These are phyloP conservation scores for Aythya baeri DNA, from an alignment of 2,113 vertebrate species.

Conservation along the genomic window DNA sequence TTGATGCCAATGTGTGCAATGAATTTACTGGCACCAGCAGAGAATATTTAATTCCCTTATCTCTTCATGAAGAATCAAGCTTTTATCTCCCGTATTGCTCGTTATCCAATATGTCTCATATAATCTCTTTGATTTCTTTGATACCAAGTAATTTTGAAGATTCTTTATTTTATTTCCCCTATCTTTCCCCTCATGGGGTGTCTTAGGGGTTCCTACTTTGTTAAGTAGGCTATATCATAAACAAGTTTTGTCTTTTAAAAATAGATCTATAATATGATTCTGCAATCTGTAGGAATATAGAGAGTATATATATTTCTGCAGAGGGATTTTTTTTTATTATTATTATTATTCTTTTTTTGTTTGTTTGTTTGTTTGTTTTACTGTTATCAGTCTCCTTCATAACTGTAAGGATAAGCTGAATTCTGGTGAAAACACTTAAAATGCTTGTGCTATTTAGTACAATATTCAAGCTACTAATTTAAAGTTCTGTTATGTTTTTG, in stretches of 20 bases:
- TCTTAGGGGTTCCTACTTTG: neutral
- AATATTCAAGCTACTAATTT: neutral
- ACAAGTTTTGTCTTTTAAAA: neutral
- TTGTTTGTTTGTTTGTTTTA: neutral
- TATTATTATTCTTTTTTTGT: neutral
- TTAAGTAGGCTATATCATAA: neutral
- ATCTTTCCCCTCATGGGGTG: neutral
- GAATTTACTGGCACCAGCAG: neutral
- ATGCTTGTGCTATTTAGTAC: neutral
- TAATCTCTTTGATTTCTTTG: neutral
- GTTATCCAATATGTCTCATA: neutral
- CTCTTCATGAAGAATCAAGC: neutral
- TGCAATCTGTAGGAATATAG: neutral
- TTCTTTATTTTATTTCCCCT: neutral
- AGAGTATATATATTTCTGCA: neutral
- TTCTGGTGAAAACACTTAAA: neutral
- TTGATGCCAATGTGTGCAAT: rapidly evolving
- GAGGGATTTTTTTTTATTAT: no score
- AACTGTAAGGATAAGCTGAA: neutral
- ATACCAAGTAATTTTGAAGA: neutral
- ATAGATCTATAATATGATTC: neutral
- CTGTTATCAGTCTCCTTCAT: neutral
- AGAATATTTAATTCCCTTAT: slow-evolving; percentile 27
- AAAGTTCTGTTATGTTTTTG: neutral
- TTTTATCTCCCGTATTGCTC: neutral